phyloP scores from a whole-genome alignment of 2,888 invertebrate genomes.

The Micropterix aruncella region DNA sequence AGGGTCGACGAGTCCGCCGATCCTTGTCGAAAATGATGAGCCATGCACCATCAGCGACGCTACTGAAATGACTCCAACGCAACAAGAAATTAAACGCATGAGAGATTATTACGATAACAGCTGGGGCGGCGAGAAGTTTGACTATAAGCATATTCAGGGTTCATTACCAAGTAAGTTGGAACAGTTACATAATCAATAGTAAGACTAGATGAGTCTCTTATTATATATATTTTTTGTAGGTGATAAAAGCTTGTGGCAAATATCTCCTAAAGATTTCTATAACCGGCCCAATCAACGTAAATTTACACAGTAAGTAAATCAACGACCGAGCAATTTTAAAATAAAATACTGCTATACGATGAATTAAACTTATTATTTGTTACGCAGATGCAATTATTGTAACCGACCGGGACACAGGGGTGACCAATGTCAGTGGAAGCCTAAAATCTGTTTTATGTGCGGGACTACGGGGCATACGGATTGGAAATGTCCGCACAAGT shows the following conservation, averaged over 20 bases:
- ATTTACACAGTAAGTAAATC: neutral
- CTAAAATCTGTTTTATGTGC: slow-evolving; percentile 51
- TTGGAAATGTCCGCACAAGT: slow-evolving; percentile 50
- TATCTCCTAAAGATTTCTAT: slow-evolving; percentile 18
- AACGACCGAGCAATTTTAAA: neutral
- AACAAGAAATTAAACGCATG: slow-evolving; percentile 21
- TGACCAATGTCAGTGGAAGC: slow-evolving; percentile 39
- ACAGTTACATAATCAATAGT: neutral
- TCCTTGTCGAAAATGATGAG: too few relatives aligned
- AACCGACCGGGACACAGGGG: slow-evolving; percentile 48
- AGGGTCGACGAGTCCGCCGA: too few relatives aligned
- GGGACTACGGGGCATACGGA: slow-evolving; percentile 50
- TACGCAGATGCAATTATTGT: slow-evolving; percentile 46
- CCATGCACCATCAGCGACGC: too few relatives aligned
- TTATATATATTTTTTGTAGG: slow-evolving; percentile 24
- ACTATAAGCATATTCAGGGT: slow-evolving; percentile 38
- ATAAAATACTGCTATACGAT: neutral
- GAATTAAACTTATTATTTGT: slow-evolving; percentile 4
- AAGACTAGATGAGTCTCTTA: neutral
- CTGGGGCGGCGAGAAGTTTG: slow-evolving; percentile 49
- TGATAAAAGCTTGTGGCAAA: slow-evolving; percentile 40
- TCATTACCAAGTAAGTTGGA: slow-evolving; percentile 48
- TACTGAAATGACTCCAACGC: too few relatives aligned
- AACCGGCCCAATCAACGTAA: slow-evolving; percentile 3
- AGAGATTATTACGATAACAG: slow-evolving; percentile 49